A percentile compares a stretch with the other conserved stretches of the same genome.
Conservation (phyloP, 1,140 invertebrate species). For the Bombus superbus region DNA sequence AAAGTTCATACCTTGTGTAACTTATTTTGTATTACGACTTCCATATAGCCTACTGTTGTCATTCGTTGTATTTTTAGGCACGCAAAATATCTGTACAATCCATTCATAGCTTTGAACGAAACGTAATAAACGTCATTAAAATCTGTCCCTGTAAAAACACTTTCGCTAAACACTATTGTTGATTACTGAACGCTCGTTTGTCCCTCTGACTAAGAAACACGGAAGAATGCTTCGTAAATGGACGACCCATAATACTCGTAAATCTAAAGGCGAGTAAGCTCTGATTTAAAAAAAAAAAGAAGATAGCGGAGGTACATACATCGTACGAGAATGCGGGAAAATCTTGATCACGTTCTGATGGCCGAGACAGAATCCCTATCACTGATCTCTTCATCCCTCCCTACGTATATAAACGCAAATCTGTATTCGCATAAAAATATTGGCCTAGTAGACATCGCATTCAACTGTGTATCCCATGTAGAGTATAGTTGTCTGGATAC, state of each 20-base stretch:
- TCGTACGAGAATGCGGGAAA: slow-evolving; percentile 45
- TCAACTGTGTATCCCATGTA: not conserved
- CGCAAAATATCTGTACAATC: no score
- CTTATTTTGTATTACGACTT: no score
- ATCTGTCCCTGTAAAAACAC: no score
- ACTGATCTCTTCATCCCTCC: not conserved
- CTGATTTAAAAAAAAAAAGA: not conserved
- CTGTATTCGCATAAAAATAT: slow-evolving; percentile 63
- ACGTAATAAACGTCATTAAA: no score
- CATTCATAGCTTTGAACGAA: no score
- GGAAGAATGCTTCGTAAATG: no score
- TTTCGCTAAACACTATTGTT: no score
- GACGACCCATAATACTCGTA: not conserved
- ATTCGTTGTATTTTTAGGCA: no score
- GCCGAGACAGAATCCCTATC: slow-evolving; percentile 22
- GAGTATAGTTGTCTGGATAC: not conserved
- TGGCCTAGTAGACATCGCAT: not conserved
- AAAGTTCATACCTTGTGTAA: no score
- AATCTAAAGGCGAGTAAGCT: not conserved
- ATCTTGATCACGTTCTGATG: slow-evolving; percentile 66
- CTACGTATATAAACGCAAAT: slow-evolving; percentile 16
- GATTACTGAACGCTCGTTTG: no score
- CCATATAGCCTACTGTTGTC: no score
- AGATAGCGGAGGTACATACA: slow-evolving; percentile 37
- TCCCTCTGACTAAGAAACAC: no score